These are phyloP conservation scores for Coremacera marginata DNA, from an alignment of 2,888 invertebrate genomes.

Conservation along the genomic window DNA sequence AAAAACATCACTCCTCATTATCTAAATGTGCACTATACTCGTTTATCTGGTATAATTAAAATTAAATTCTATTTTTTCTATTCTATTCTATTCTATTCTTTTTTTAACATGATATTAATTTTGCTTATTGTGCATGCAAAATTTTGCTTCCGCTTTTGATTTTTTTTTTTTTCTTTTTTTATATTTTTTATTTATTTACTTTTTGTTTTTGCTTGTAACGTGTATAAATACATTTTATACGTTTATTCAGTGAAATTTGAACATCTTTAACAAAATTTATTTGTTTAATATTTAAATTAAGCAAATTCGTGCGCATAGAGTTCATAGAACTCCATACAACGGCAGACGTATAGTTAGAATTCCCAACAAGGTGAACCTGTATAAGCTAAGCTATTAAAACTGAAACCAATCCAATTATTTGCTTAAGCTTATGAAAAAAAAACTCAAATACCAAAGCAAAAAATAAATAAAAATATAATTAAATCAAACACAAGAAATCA, in stretches of 20 bases:
- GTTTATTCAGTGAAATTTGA: too few relatives aligned
- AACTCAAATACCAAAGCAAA: neutral
- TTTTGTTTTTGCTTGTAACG: neutral
- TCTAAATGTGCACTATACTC: neutral
- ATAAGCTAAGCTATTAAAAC: too few relatives aligned
- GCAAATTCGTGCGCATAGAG: constrained; percentile 28
- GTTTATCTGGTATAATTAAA: neutral
- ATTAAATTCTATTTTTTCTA: neutral
- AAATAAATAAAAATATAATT: neutral
- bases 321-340: constrained; percentile 42
- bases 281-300: too few relatives aligned
- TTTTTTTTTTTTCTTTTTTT: constrained; percentile 21
- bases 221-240: too few relatives aligned
- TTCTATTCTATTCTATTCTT: constrained; percentile 13
- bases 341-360: neutral
- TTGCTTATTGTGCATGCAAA: too few relatives aligned
- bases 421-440: too few relatives aligned
- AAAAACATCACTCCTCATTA: neutral
- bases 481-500: neutral
- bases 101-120: neutral
- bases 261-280: too few relatives aligned
- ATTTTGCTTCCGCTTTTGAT: constrained; percentile 5
- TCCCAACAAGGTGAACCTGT: constrained; percentile 15
- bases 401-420: neutral
- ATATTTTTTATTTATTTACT: constrained; percentile 1